Base-by-base conservation (phyloP, 1,140 invertebrate genomes). In the Drosophila tropicalis region DNA sequence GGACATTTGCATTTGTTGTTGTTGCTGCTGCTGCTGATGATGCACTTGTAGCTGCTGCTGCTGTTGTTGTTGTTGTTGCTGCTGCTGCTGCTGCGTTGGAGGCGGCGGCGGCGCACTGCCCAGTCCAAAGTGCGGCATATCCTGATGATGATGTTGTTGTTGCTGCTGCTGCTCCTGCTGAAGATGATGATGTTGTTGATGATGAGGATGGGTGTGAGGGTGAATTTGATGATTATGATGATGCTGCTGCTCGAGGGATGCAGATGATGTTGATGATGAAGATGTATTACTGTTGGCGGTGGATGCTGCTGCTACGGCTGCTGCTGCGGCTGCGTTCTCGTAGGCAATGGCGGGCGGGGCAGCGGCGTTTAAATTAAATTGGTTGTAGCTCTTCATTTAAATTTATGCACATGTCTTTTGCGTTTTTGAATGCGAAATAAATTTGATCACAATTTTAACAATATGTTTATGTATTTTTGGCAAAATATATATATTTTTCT, bases 81-180 rank as follows among this genome's bases (percentile, higher is more conserved):
- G 94, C 91, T 93, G 95, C 36, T 82, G 86, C 25, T 78, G 93
- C 91, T 93, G 94, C 22, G 75, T 68, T 44, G 77, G 93, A 91
- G 93, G 94, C 68, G 80, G 79, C 66, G 80, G 79, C 66, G 83
- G 82, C 67, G 72, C 79, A 63, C 70, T 74, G 58, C 81, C 79
- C 64, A 92, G 81, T 76, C 89, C 91, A 78, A 92, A 92, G 78
- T 92, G 91, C 71, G 91, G 91, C 91, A 92, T 92, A 70, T 81
- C 83, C 83, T 80, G 89, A 76, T 70, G 76, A 44, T 72, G 80
- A 57, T 74, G 82, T 71, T 62, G 57, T 36, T 74, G 72, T 55
- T 64, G 61, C 36, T 73, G 72, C 32, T 77, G 65, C 39, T 73
- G 68, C 56, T 76, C 17, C 62, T 75, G 78, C 13, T 36, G 44